Base-by-base conservation (phyloP, 92 coral and sea anemone genomes). In the Porites evermanni region DNA sequence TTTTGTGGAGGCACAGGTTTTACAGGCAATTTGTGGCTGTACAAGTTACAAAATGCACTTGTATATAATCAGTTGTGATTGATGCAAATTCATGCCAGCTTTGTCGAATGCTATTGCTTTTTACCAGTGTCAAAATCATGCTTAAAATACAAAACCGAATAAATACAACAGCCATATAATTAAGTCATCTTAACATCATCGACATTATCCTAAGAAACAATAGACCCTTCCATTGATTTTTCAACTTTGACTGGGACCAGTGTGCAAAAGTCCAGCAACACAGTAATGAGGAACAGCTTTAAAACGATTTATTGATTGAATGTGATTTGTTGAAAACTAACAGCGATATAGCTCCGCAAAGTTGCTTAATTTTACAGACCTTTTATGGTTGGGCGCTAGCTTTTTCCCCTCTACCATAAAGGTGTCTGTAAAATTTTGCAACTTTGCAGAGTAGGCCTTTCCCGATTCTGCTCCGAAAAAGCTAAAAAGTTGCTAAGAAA, bases 191-290 rank as follows among this genome's bases (percentile, higher is more conserved):
- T 1, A 73, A 73, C 77, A 73, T 50, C 58, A 29, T 73, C 77
- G 50, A 73, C 77, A 38, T 73, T 73, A 73, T 73, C 77, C 77
- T 73, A 47, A 73, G 61, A 73, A 73, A 73, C 77, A 73, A 73
- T 47, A 73, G 58, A 73, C 77, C 77, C 61, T 73, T 73, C 77
- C 77, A 73, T 13, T 73, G 77, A 73, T 73, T 73, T 73, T 53
- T 73, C 77, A 73, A 73, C 77, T 73, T 73, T 44, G 77, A 73
- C 32, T 73, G 77, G 77, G 60, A 73, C 60, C 32, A 73, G 77
- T 73, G 50, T 73, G 77, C 77, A 73, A 73, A 73, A 7, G 58
- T 73, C 50, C 59, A 47, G 58, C 61, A 44, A 73, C 77, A 73
- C 77, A 73, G 77, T 73, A 13, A 73, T 50, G 77, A 68, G 29